phyloP scores from a whole-genome alignment of 2,888 invertebrate species.

The Cataglyphis rosenhaueri region DNA sequence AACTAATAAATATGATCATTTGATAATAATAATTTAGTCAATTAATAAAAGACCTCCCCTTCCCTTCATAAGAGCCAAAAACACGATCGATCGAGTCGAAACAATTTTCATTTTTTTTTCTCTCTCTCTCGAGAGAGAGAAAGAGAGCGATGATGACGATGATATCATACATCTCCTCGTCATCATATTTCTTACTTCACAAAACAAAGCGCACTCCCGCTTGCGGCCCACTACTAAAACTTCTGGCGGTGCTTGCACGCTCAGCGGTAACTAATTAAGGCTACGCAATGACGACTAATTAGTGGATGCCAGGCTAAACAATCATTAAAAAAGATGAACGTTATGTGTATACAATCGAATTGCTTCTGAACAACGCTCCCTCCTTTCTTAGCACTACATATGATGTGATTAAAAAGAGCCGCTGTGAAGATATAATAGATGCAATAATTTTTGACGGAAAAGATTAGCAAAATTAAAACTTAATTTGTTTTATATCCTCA shows the following conservation, averaged over 20 bases:
- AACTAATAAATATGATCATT: neutral
- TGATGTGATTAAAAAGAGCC: neutral
- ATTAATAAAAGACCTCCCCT: conserved; percentile 10
- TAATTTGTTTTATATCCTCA: neutral
- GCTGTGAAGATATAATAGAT: neutral
- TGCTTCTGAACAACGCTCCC: conserved; percentile 28
- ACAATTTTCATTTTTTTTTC: neutral
- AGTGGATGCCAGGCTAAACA: conserved; percentile 76
- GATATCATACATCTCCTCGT: conserved; percentile 42
- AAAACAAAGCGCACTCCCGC: conserved; percentile 67
- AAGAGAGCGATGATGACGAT: conserved; percentile 9
- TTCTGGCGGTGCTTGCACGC: conserved; percentile 81
- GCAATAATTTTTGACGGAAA: neutral
- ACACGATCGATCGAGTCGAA: conserved; percentile 25
- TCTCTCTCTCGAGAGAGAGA: neutral
- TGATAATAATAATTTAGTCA: conserved; percentile 35
- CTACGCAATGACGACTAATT: conserved; percentile 79
- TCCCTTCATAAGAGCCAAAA: neutral
- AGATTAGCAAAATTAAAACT: neutral
- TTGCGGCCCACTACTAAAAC: conserved; percentile 69
- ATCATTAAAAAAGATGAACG: conserved; percentile 68
- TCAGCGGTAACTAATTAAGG: conserved; percentile 83
- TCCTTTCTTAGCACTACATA: neutral
- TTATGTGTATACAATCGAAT: conserved; percentile 62
- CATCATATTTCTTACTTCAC: conserved; percentile 55